Evolutionary conservation across 2,888 invertebrate genomes (phyloP).

Genomic region (Cantharis rustica): DNA sequence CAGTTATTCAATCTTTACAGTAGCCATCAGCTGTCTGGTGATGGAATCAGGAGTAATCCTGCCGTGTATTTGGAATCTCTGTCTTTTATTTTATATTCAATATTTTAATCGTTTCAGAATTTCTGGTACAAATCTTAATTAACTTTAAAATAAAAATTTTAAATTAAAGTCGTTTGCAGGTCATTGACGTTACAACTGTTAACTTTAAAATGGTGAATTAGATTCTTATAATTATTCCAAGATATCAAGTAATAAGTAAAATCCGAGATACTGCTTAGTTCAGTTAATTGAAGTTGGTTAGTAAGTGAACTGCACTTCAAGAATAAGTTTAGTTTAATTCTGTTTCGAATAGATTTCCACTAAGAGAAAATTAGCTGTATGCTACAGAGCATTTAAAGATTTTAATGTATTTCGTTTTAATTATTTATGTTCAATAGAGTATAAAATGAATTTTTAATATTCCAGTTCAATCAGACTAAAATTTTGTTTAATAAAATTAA

Average conservation of each 20-base stretch:
- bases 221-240: background rate
- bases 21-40: no score
- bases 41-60: no score
- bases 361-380: background rate
- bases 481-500: background rate
- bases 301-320: slow-evolving; percentile 1
- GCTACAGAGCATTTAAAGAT: background rate
- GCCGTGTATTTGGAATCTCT: no score
- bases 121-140: no score
- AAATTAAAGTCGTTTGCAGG: no score
- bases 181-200: no score
- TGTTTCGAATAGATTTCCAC: slow-evolving; percentile 1
- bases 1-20: no score
- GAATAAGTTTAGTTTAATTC: slow-evolving; percentile 4
- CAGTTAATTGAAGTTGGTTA: background rate
- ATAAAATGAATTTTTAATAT: background rate
- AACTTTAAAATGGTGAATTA: no score
- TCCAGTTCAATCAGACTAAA: background rate
- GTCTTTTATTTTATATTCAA: no score
- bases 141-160: no score
- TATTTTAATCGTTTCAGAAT: no score
- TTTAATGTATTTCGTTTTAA: background rate
- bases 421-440: background rate
- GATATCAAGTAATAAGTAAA: background rate
- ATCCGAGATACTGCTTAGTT: background rate